A percentile compares a stretch with the other conserved stretches of the same genome.
These are phyloP conservation scores for Cossypha dichroa DNA, from an alignment of 2,797 vertebrate species.

Conservation along the genomic window DNA sequence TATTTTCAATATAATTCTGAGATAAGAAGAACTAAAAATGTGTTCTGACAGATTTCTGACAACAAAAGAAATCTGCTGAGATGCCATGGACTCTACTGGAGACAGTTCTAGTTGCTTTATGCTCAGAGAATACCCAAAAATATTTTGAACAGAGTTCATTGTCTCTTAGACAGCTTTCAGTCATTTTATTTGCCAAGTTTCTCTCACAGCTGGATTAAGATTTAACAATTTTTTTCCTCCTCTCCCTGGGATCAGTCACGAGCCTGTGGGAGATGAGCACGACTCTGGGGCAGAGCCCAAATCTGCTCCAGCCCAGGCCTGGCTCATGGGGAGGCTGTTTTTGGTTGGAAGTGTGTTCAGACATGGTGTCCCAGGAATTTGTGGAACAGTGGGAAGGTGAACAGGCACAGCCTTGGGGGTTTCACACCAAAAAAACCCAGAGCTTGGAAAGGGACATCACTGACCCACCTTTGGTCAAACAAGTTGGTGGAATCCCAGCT, in stretches of 20 bases:
- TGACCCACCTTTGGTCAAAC: background rate
- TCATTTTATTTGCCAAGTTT: background rate
- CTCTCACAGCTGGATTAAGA: background rate
- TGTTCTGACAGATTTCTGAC: background rate
- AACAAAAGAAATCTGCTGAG: background rate
- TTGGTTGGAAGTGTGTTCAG: background rate
- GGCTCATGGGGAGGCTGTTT: accelerated
- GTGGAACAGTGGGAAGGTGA: background rate
- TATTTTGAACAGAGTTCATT: background rate
- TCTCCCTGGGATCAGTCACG: background rate
- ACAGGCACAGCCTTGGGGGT: background rate
- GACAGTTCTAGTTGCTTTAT: background rate
- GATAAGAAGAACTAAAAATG: background rate
- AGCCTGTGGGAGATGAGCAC: background rate
- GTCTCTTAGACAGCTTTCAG: background rate
- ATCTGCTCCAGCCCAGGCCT: background rate
- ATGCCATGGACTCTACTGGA: background rate
- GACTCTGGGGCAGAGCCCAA: background rate
- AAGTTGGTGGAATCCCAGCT: background rate
- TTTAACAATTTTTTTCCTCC: background rate
- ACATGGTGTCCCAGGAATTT: accelerated
- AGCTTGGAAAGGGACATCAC: background rate
- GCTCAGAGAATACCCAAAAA: background rate
- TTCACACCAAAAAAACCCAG: background rate
- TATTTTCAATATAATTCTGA: background rate